Evolutionary conservation across 2,113 vertebrate genomes (phyloP).

Genomic region (Alaudala cheleensis): DNA sequence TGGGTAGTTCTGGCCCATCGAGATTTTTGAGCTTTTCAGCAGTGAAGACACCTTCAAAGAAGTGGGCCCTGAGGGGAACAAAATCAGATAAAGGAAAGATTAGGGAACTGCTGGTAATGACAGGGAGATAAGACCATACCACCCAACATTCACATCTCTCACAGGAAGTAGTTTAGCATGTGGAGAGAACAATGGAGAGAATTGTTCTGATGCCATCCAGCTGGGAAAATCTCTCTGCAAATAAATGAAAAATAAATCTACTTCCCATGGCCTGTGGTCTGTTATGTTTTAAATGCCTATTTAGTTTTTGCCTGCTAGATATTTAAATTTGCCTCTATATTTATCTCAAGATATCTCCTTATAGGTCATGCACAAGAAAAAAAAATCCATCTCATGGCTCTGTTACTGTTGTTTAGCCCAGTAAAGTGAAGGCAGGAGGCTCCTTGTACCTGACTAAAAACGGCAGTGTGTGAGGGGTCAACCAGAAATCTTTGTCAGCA

Average conservation of each 20-base stretch:
- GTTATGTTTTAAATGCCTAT: not conserved
- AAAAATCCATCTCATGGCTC: not conserved
- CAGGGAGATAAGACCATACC: not conserved
- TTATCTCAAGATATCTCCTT: not conserved
- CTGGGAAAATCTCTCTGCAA: not conserved
- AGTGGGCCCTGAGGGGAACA: conserved; percentile 80
- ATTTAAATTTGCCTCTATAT: not conserved
- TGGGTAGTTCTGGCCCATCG: conserved; percentile 70
- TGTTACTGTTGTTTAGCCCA: not conserved
- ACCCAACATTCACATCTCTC: not conserved
- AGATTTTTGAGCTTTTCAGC: conserved; percentile 77
- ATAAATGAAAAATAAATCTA: not conserved
- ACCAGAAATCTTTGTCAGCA: conserved; percentile 77
- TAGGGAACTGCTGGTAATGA: not conserved
- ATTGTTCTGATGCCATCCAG: not conserved
- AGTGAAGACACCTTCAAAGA: conserved; percentile 80
- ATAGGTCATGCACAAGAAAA: not conserved
- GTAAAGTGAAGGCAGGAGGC: not conserved
- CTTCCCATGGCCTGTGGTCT: not conserved
- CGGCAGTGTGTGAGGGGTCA: conserved; percentile 70
- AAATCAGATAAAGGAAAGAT: not conserved
- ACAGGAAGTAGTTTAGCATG: not conserved
- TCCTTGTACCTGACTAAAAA: conserved; percentile 79
- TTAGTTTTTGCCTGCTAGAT: not conserved
- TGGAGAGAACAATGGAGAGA: not conserved